Conservation (phyloP, 1,140 invertebrate species). For the Pogonomyrmex californicus region DNA sequence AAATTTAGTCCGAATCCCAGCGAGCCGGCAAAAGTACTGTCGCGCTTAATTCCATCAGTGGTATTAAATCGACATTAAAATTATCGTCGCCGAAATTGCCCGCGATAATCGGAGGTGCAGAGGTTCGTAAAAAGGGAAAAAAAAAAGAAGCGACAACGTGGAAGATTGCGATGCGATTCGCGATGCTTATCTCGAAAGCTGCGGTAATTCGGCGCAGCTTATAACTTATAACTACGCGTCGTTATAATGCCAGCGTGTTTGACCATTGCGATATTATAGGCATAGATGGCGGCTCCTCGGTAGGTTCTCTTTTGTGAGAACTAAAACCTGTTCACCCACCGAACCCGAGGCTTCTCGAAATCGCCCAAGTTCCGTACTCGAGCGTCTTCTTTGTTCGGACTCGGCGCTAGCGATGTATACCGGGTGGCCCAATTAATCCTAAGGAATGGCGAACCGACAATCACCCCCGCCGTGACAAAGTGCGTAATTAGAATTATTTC, state of each 20-base stretch:
- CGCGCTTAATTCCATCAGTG: slow-evolving; percentile 42
- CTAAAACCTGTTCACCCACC: slow-evolving; percentile 69
- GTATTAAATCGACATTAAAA: slow-evolving; percentile 50
- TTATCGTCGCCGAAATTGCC: slow-evolving; percentile 33
- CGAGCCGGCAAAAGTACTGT: slow-evolving; percentile 36
- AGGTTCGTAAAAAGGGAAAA: background rate
- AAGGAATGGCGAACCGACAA: background rate
- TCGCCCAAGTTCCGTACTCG: slow-evolving; percentile 44
- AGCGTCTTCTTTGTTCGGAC: slow-evolving; percentile 58
- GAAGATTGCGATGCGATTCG: slow-evolving; percentile 37
- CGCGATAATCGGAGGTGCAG: slow-evolving; percentile 20
- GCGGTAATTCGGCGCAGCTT: slow-evolving; percentile 43
- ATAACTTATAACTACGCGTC: slow-evolving; percentile 53
- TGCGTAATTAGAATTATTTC: slow-evolving; percentile 40
- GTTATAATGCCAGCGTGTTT: slow-evolving; percentile 54
- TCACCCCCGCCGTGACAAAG: background rate
- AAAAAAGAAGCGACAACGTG: background rate
- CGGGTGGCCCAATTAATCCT: slow-evolving; percentile 53
- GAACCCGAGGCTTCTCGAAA: slow-evolving; percentile 28
- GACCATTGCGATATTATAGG: slow-evolving; percentile 65
- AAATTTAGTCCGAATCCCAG: slow-evolving; percentile 32
- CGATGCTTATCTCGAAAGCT: slow-evolving; percentile 28
- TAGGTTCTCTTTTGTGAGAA: slow-evolving; percentile 66
- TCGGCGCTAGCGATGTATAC: slow-evolving; percentile 28
- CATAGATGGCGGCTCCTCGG: slow-evolving; percentile 20